Percentiles rank a stretch among this genome's conserved stretches.
Conservation (phyloP, 2,797 vertebrate species). For the Miopithecus talapoin region DNA sequence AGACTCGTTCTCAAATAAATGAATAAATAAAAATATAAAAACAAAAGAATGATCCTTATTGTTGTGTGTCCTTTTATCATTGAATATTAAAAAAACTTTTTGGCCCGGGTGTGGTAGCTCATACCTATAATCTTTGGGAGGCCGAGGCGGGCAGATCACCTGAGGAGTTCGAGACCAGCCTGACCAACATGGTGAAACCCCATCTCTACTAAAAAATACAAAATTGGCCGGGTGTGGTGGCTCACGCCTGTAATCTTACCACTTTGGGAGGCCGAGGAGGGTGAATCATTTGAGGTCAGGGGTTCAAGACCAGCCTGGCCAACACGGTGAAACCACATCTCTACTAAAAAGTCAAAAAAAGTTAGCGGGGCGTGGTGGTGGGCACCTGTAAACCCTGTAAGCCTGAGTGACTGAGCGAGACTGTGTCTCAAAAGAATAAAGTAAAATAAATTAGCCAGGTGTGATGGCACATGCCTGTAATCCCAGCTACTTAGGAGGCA, state of each 20-base stretch:
- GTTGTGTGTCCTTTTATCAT: not conserved
- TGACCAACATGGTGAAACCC: not conserved
- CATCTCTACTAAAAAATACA: not conserved
- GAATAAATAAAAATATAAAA: no score
- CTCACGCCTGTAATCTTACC: not conserved
- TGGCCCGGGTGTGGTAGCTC: not conserved
- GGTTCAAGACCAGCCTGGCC: not conserved
- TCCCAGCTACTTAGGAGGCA: no score
- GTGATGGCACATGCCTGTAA: no score
- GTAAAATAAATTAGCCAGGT: no score
- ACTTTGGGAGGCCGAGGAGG: not conserved
- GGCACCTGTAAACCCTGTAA: not conserved
- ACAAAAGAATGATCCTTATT: not conserved
- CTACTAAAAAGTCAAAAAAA: not conserved
- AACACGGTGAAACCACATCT: not conserved
- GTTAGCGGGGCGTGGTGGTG: not conserved
- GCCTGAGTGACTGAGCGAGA: not conserved
- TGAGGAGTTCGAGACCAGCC: not conserved
- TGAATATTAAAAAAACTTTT: constrained; percentile 18
- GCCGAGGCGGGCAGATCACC: not conserved
- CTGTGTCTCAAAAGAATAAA: not conserved
- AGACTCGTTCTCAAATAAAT: no score
- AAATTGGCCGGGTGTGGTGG: not conserved
- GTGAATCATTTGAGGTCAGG: not conserved
- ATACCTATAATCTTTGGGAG: not conserved